Conservation (phyloP, 2,113 vertebrate species). For the Coturnix japonica region DNA sequence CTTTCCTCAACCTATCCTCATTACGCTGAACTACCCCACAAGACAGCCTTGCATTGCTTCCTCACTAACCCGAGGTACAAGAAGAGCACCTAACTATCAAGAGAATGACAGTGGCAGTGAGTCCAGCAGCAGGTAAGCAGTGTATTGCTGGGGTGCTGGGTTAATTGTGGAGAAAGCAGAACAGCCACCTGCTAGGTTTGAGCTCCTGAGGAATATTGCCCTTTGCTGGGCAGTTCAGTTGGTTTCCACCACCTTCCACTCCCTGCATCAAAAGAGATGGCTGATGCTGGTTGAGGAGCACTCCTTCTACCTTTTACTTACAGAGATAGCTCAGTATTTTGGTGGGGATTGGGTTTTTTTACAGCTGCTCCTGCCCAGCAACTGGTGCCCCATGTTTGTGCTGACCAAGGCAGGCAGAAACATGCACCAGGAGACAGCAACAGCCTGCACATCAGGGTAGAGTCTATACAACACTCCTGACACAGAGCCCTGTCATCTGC, state of each 20-base stretch:
- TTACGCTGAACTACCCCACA: neutral
- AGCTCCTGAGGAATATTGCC: neutral
- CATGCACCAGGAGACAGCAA: neutral
- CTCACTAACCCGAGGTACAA: neutral
- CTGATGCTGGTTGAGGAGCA: neutral
- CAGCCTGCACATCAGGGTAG: accelerated
- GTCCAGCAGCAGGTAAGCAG: neutral
- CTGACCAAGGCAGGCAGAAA: neutral
- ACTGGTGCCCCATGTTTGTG: neutral
- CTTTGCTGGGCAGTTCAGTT: neutral
- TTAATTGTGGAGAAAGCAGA: neutral
- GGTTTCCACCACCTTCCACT: neutral
- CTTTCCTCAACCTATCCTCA: neutral
- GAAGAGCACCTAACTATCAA: neutral
- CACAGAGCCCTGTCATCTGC: neutral
- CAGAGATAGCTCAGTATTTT: neutral
- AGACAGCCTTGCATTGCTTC: neutral
- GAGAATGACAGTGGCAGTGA: neutral
- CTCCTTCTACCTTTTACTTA: neutral
- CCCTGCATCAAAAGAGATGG: neutral
- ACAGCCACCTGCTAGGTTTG: neutral
- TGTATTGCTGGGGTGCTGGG: neutral
- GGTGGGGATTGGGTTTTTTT: neutral
- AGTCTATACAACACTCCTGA: accelerated
- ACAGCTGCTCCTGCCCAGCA: neutral